Evolutionary conservation across 2,113 vertebrate genomes (phyloP).

Genomic region (Pteruthius melanotis): DNA sequence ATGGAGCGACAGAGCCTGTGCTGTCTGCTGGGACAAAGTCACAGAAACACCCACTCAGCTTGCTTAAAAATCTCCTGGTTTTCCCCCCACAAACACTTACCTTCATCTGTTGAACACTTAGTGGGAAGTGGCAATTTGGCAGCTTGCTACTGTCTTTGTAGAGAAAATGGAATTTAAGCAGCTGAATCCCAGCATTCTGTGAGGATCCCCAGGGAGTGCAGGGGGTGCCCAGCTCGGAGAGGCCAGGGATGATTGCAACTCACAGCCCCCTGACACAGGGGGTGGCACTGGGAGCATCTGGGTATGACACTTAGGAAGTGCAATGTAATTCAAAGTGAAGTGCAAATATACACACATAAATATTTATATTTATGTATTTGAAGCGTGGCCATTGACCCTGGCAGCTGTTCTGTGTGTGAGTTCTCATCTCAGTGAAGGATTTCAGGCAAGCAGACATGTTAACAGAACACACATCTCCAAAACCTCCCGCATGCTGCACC

Average conservation of each 20-base stretch:
- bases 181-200: neutral
- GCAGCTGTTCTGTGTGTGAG: neutral
- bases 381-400: slow-evolving; percentile 12
- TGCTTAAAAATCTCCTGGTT: neutral
- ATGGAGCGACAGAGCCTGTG: slow-evolving; percentile 59
- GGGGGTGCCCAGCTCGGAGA: neutral
- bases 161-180: neutral
- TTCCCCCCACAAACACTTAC: neutral
- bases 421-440: neutral
- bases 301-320: neutral
- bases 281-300: neutral
- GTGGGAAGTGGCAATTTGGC: neutral
- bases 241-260: neutral
- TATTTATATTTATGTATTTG: neutral
- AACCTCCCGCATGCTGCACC: neutral
- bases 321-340: neutral
- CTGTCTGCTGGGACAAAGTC: neutral
- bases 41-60: neutral
- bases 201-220: neutral
- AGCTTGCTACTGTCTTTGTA: neutral
- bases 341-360: neutral
- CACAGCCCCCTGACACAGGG: rapidly evolving
- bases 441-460: neutral
- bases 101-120: neutral
- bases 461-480: neutral